phyloP scores from a whole-genome alignment of 2,113 vertebrate species.

The Rhinoderma darwinii region DNA sequence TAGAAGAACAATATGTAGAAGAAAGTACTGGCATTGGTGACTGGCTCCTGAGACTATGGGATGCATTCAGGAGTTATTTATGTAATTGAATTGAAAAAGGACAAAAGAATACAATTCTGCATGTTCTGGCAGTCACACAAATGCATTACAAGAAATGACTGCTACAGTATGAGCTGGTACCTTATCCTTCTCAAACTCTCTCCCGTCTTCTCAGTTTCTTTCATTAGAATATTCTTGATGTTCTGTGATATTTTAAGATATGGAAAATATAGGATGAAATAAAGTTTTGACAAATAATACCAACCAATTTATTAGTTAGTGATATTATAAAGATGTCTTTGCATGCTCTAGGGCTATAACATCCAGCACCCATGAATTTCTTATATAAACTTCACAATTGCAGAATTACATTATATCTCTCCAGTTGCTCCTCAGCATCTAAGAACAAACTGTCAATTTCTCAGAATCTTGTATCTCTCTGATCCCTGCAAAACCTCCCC shows the following conservation, averaged over 20 bases:
- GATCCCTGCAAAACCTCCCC: too few species aligned
- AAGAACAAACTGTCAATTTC: too few species aligned
- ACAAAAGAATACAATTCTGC: slow-evolving; percentile 51
- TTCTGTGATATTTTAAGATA: background rate
- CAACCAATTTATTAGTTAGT: background rate
- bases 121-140: slow-evolving; percentile 49
- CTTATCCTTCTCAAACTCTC: slow-evolving; percentile 32
- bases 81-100: slow-evolving; percentile 58
- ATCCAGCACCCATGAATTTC: too few species aligned
- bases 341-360: too few species aligned
- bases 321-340: too few species aligned
- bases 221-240: slow-evolving; percentile 7
- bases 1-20: slow-evolving; percentile 52
- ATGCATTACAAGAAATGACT: slow-evolving; percentile 40
- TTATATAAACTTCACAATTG: too few species aligned
- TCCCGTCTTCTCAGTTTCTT: background rate
- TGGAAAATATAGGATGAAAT: background rate
- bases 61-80: slow-evolving; percentile 50
- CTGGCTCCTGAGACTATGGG: slow-evolving; percentile 49
- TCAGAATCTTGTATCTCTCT: too few species aligned
- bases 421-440: too few species aligned
- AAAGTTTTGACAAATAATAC: background rate
- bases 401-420: too few species aligned
- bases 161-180: background rate
- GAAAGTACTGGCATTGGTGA: slow-evolving; percentile 48